Evolutionary conservation across 1,140 invertebrate species (phyloP).

Genomic region (Andricus grossulariae): DNA sequence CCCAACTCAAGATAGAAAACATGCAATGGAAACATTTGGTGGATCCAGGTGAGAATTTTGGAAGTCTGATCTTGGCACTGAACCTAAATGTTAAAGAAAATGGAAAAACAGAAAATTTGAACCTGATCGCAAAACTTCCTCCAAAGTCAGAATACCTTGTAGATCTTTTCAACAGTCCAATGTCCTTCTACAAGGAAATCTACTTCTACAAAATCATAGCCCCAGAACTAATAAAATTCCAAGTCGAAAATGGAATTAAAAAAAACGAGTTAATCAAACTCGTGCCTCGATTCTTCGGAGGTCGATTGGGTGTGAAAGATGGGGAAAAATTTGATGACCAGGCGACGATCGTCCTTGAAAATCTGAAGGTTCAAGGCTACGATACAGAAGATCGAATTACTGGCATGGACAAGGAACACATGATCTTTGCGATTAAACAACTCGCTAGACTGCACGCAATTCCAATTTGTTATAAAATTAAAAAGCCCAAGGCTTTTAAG

Average conservation of each 20-base stretch:
- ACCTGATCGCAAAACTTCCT: conserved; percentile 78
- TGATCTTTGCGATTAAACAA: conserved; percentile 74
- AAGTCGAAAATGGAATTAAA: conserved; percentile 71
- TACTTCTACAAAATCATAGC: conserved; percentile 76
- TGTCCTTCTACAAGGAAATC: conserved; percentile 79
- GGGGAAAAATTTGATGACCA: conserved; percentile 75
- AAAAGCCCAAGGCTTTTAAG: conserved; percentile 75
- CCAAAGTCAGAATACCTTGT: conserved; percentile 77
- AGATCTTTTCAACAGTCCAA: conserved; percentile 77
- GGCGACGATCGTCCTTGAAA: conserved; percentile 78
- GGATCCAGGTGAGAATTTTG: conserved; percentile 79
- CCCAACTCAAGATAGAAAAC: conserved; percentile 52
- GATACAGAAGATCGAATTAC: conserved; percentile 74
- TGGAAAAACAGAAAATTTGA: conserved; percentile 61
- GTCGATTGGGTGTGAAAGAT: conserved; percentile 74
- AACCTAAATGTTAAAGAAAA: conserved; percentile 58
- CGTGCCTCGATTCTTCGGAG: conserved; percentile 76
- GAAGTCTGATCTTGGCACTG: conserved; percentile 77
- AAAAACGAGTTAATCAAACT: conserved; percentile 68
- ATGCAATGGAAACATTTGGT: conserved; percentile 72
- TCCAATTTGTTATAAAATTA: conserved; percentile 73
- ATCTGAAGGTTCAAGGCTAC: conserved; percentile 76
- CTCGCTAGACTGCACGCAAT: conserved; percentile 78
- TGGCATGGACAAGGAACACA: conserved; percentile 74
- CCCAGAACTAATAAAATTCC: conserved; percentile 74